Percentiles rank a stretch among this genome's conserved stretches.
phyloP scores from a whole-genome alignment of 1,140 invertebrate species.

The Aplysia californica region DNA sequence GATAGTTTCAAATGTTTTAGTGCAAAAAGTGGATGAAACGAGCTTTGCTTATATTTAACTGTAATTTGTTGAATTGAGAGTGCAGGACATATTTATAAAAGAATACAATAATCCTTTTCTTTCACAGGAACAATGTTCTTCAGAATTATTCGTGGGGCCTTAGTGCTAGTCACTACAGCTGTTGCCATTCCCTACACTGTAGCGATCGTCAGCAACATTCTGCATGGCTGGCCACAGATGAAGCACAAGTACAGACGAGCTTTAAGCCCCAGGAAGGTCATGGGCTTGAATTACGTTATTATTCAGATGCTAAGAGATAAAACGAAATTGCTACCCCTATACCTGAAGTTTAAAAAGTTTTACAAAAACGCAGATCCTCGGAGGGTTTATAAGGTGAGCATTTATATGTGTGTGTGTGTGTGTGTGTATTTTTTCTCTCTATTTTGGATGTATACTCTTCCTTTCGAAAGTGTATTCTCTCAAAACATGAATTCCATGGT shows the following conservation, averaged over 20 bases:
- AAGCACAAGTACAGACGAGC: conserved; percentile 46
- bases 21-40: no score
- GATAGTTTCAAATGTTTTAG: no score
- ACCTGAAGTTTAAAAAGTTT: conserved; percentile 54
- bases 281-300: conserved; percentile 55
- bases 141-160: conserved; percentile 26
- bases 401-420: neutral
- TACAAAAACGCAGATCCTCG: conserved; percentile 47
- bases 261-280: conserved; percentile 61
- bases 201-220: conserved; percentile 53
- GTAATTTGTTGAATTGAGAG: no score
- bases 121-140: conserved; percentile 37
- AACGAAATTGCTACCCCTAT: conserved; percentile 49
- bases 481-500: neutral
- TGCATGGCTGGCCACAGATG: conserved; percentile 58
- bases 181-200: conserved; percentile 59
- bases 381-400: conserved; percentile 57
- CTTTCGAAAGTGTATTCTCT: neutral
- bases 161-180: conserved; percentile 42
- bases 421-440: neutral
- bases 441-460: neutral
- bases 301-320: conserved; percentile 49
- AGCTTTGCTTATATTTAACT: no score
- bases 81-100: no score
- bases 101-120: no score